Conservation (phyloP, 2,113 vertebrate genomes). For the Percina caprodes region DNA sequence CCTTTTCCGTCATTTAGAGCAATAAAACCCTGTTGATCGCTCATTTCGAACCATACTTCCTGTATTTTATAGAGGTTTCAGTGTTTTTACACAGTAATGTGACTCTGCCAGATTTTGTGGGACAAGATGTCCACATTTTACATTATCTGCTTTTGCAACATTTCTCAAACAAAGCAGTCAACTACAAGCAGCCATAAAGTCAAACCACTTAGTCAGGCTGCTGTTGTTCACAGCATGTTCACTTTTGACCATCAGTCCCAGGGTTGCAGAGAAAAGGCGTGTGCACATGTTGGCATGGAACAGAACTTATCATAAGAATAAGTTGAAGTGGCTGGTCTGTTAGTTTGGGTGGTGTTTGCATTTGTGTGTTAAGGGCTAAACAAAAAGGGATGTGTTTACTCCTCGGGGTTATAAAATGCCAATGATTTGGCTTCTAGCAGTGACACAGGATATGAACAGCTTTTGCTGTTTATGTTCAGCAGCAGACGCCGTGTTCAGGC, state of each 20-base stretch:
- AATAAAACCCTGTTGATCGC: constrained; percentile 8
- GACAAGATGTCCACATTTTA: constrained; percentile 23
- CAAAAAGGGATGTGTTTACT: constrained; percentile 69
- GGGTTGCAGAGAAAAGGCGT: neutral
- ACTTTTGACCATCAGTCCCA: constrained; percentile 14
- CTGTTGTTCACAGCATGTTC: constrained; percentile 39
- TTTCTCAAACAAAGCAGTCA: constrained; percentile 37
- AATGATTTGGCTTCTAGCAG: constrained; percentile 18
- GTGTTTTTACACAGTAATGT: constrained; percentile 45
- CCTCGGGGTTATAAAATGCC: constrained; percentile 27
- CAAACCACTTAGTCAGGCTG: constrained; percentile 22
- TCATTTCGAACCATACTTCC: constrained; percentile 19
- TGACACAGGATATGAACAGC: constrained; percentile 56
- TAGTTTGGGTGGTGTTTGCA: constrained; percentile 22
- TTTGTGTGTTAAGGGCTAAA: constrained; percentile 55
- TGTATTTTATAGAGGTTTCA: constrained; percentile 56
- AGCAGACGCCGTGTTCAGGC: neutral
- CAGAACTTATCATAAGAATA: constrained; percentile 7
- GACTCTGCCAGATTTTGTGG: constrained; percentile 3
- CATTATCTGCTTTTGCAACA: constrained; percentile 25
- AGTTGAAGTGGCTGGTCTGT: constrained; percentile 5
- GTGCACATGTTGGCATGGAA: constrained; percentile 5
- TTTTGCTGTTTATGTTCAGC: constrained; percentile 60
- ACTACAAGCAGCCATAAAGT: constrained; percentile 45
- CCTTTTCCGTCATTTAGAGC: constrained; percentile 39